Conservation (phyloP, 2,113 vertebrate species). For the Macquaria ambigua region DNA sequence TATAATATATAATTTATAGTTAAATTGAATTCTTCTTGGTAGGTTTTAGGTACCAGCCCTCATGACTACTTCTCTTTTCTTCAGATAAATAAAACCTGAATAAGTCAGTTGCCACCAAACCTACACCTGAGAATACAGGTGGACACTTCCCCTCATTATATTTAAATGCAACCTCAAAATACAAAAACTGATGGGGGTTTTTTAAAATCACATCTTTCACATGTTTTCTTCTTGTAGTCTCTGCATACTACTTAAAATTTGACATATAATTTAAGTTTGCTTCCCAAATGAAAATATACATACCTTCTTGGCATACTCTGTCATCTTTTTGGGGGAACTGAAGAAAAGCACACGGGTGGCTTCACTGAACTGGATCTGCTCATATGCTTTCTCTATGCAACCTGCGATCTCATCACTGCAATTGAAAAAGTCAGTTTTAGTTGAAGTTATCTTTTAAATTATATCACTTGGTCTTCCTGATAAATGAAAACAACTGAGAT, state of each 20-base stretch:
- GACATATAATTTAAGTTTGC: not conserved
- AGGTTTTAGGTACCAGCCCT: not conserved
- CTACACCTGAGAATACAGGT: not conserved
- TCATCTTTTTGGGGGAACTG: slow-evolving; percentile 93
- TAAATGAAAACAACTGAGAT: not conserved
- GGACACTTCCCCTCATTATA: not conserved
- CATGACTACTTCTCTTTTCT: not conserved
- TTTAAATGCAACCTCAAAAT: not conserved
- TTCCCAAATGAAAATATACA: slow-evolving; percentile 18
- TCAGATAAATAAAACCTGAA: not conserved
- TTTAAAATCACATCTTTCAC: no score
- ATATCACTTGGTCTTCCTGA: not conserved
- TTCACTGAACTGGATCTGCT: slow-evolving; percentile 92
- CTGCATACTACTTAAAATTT: not conserved
- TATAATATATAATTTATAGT: not conserved
- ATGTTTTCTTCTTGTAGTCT: not conserved
- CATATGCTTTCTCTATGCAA: slow-evolving; percentile 95
- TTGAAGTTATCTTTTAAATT: not conserved
- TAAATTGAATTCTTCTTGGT: not conserved
- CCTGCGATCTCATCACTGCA: slow-evolving; percentile 93
- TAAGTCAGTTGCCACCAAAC: not conserved
- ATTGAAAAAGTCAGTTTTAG: slow-evolving; percentile 38
- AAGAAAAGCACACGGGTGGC: slow-evolving; percentile 94
- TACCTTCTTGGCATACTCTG: slow-evolving; percentile 95
- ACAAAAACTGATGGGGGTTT: not conserved